Base-by-base conservation (phyloP, 2,888 invertebrate genomes). In the Machimus rusticus region DNA sequence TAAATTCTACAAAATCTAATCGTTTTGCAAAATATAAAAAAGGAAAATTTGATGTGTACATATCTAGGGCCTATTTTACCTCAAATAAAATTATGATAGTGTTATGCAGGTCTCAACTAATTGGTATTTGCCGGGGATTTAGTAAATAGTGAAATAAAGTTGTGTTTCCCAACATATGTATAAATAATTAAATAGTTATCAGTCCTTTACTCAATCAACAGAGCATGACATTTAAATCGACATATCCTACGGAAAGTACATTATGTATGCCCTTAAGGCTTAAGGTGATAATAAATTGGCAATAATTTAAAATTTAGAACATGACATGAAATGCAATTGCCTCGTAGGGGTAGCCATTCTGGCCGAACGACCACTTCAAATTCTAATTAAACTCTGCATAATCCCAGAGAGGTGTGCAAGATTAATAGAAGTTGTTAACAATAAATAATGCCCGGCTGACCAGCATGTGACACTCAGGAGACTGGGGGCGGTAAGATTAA, bases 341-440 rank as follows among this genome's bases (percentile, higher is more conserved):
- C 66, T 66, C 2, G 1, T 19, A 14, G 66, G 9, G 23, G 28
- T 19, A 12, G 12, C 19, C 12, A 23, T 78, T 46, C 43, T 23
- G 23, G 23, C 23, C n/a, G 78, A 78, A 14, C 8, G 23, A 78
- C 28, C 78, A 78, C 39, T 78, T 78, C 46, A 78, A 43, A 78
- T 78, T 78, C 43, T 23, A 78, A 78, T 78, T 39, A 78, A 78
- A 19, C 23, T 66, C 28, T 66, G 66, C 14, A 28, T 23, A 66
- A 66, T 43, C 19, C 39, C 39, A 43, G 23, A 1, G 43, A 43
- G 23, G 43, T 39, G 23, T 46, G 5, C 8, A 43, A 43, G 43
- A 78, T 78, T 78, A 78, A 39, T 78, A 78, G 78, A 78, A 78
- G n/a, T 78, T 78, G 23, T 78, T 78, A 78, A 78, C 43, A 78